Conservation (phyloP, 2,888 invertebrate genomes). For the Biston stratarius region DNA sequence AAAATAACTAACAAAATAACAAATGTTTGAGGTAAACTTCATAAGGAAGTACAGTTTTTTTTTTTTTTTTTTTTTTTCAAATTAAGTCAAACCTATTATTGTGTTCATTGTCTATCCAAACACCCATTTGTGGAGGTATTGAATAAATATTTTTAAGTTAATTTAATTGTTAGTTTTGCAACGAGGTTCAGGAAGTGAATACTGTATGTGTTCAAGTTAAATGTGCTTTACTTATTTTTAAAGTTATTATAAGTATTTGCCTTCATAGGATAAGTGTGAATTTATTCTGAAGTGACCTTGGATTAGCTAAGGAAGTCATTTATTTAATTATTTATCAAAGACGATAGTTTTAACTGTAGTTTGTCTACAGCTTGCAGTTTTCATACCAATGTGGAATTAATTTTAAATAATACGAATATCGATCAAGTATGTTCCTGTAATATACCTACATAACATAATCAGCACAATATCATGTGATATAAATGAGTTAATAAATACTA, state of each 20-base stretch:
- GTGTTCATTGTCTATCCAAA: neutral
- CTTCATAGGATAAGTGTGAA: slow-evolving; percentile 6
- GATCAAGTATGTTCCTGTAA: neutral
- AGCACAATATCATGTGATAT: slow-evolving; percentile 27
- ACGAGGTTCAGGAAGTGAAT: neutral
- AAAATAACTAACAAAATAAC: too few species aligned
- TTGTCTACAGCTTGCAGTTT: too few species aligned
- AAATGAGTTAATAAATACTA: slow-evolving; percentile 27
- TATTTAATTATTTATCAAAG: neutral
- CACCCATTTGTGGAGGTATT: neutral
- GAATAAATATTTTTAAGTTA: neutral
- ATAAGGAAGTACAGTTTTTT: too few species aligned
- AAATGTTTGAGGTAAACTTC: too few species aligned
- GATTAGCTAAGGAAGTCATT: neutral
- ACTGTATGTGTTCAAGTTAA: slow-evolving; percentile 19
- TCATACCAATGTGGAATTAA: too few species aligned
- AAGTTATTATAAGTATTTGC: slow-evolving; percentile 21
- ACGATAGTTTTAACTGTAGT: neutral
- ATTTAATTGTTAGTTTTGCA: neutral
- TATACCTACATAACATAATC: neutral
- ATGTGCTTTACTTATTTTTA: slow-evolving; percentile 31
- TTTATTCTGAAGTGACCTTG: neutral
- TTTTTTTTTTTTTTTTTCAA: too few species aligned
- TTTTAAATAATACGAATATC: neutral
- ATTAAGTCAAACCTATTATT: too few species aligned